Conservation (phyloP, 2,797 vertebrate species). For the Ctenochaetus hawaiiensis region DNA sequence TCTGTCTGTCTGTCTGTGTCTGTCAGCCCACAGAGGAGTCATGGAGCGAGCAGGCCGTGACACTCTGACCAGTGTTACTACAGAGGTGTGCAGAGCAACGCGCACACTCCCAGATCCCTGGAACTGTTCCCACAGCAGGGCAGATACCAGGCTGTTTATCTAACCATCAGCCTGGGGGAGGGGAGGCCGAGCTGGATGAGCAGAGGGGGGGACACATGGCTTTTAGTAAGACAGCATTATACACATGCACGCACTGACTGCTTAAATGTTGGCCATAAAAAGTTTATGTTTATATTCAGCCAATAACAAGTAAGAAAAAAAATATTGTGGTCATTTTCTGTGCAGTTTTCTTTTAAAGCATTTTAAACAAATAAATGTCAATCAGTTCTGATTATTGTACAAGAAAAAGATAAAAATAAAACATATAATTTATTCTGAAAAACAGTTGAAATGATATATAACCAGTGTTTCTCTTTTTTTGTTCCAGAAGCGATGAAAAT, state of each 20-base stretch:
- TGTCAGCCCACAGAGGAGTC: slow-evolving; percentile 55
- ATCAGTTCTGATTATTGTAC: neutral
- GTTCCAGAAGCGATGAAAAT: slow-evolving; percentile 4
- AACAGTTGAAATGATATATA: neutral
- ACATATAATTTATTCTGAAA: neutral
- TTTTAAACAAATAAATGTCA: neutral
- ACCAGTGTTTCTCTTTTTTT: neutral
- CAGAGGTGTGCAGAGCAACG: slow-evolving; percentile 51
- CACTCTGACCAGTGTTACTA: slow-evolving; percentile 58
- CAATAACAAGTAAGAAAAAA: neutral
- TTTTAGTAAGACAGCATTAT: slow-evolving; percentile 37
- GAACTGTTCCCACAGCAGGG: slow-evolving; percentile 72
- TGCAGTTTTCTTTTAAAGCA: neutral
- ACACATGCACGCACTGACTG: slow-evolving; percentile 20
- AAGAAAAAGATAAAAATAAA: neutral
- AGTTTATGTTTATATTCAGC: neutral
- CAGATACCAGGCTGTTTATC: slow-evolving; percentile 78
- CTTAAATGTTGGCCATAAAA: neutral
- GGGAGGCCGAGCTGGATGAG: slow-evolving; percentile 43
- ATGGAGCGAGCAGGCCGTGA: slow-evolving; percentile 53
- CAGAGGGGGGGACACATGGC: slow-evolving; percentile 14
- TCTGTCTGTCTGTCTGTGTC: slow-evolving; percentile 44
- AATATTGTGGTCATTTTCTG: neutral
- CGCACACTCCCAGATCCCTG: slow-evolving; percentile 50
- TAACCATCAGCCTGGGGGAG: slow-evolving; percentile 71